Percentiles rank a stretch among this genome's conserved stretches.
Evolutionary conservation across 64 coral and sea anemone genomes (phyloP).

Genomic region (Montipora efflorescens): DNA sequence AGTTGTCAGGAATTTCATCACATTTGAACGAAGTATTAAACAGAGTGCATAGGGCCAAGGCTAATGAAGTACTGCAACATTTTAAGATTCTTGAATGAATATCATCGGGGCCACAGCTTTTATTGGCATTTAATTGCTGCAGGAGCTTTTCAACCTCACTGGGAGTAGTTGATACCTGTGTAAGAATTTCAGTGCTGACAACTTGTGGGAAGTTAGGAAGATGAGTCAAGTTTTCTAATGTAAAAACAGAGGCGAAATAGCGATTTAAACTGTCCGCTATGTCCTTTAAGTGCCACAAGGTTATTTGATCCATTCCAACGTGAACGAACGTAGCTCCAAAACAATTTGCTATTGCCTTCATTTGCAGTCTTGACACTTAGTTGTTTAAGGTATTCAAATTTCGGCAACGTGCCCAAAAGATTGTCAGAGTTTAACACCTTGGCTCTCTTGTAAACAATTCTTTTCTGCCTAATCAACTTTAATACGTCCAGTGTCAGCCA

Average conservation of each 20-base stretch:
- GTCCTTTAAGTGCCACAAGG: conserved; percentile 6
- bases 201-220: neutral
- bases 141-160: neutral
- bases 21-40: conserved; percentile 18
- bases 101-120: conserved; percentile 1
- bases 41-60: neutral
- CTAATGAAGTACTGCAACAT: neutral
- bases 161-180: conserved; percentile 4
- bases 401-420: conserved; percentile 6
- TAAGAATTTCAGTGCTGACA: neutral
- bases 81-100: neutral
- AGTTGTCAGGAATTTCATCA: conserved; percentile 16
- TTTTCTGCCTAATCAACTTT: conserved; percentile 2
- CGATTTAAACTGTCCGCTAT: neutral
- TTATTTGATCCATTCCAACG: neutral
- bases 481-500: conserved; percentile 7
- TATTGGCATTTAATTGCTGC: neutral
- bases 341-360: neutral
- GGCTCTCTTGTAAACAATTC: conserved; percentile 16
- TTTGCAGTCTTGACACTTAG: neutral
- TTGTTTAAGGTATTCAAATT: conserved; percentile 21
- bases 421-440: conserved; percentile 12
- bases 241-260: neutral
- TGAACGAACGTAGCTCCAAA: neutral
- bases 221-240: neutral